These are phyloP conservation scores for Colostygia pectinataria DNA, from an alignment of 2,888 invertebrate species.

Conservation along the genomic window DNA sequence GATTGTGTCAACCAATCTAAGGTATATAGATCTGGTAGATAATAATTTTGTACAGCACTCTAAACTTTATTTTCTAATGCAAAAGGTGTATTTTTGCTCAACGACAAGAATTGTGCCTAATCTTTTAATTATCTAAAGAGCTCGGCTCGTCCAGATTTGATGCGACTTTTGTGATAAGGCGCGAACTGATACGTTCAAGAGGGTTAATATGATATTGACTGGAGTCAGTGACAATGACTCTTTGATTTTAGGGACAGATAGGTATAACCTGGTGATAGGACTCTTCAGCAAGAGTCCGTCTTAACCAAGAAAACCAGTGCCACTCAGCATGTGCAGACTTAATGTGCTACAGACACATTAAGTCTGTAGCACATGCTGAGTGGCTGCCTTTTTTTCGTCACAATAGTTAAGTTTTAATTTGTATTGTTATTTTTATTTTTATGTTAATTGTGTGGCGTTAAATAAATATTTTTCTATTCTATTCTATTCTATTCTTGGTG, in stretches of 20 bases:
- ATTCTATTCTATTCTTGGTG: too few relatives aligned
- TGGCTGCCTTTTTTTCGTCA: too few relatives aligned
- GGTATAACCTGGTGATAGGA: neutral
- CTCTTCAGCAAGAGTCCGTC: neutral
- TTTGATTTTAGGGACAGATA: conserved; percentile 8
- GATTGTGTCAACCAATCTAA: too few relatives aligned
- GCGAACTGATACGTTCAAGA: conserved; percentile 13
- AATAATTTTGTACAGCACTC: neutral
- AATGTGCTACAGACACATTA: too few relatives aligned
- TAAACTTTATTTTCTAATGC: neutral
- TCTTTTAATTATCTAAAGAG: conserved; percentile 41
- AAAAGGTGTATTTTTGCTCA: neutral
- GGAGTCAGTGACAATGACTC: conserved; percentile 19
- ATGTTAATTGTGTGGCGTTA: too few relatives aligned
- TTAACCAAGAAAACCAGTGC: too few relatives aligned
- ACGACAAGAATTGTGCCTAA: conserved; percentile 27
- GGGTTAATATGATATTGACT: conserved; percentile 40
- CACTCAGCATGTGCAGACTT: too few relatives aligned
- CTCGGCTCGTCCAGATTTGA: conserved; percentile 33
- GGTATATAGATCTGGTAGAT: too few relatives aligned
- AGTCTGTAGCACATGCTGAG: too few relatives aligned
- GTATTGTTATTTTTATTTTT: too few relatives aligned
- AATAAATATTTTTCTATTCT: too few relatives aligned
- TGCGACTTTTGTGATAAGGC: conserved; percentile 37
- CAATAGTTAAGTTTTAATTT: too few relatives aligned